Conservation (phyloP, 2,797 vertebrate genomes). For the Anguilla anguilla region DNA sequence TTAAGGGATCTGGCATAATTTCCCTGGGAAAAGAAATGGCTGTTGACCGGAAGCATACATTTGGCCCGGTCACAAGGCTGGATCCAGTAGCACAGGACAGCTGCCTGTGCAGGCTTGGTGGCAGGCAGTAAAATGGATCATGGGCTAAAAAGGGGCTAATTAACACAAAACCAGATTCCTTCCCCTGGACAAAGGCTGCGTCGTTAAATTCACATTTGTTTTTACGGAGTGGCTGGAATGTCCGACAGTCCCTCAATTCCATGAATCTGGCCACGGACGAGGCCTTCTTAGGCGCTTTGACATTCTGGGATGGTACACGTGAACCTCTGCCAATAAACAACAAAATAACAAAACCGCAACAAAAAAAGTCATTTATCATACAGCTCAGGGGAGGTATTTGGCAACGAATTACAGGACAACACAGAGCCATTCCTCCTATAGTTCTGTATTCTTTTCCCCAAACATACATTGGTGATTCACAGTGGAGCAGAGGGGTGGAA, state of each 20-base stretch:
- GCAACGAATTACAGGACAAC: not conserved
- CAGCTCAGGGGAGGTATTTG: conserved; percentile 4
- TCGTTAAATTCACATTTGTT: not conserved
- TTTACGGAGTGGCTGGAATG: not conserved
- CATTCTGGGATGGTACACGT: not conserved
- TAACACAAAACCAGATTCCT: not conserved
- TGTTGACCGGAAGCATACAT: not conserved
- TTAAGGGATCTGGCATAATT: not conserved
- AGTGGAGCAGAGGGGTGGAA: conserved; percentile 43
- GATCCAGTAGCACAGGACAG: not conserved
- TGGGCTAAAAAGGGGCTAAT: not conserved
- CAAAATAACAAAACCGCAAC: not conserved
- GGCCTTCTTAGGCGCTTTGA: not conserved
- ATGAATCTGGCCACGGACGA: not conserved
- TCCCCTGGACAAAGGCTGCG: not conserved
- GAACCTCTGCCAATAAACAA: not conserved
- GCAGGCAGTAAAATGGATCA: not conserved
- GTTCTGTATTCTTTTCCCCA: conserved; percentile 44
- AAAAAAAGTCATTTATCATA: conserved; percentile 2
- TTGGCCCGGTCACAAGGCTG: not conserved
- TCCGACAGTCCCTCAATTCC: not conserved
- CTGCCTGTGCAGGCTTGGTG: not conserved
- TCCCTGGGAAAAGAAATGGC: not conserved
- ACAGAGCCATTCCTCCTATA: not conserved
- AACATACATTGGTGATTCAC: conserved; percentile 38